A percentile compares a stretch with the other conserved stretches of the same genome.
phyloP scores from a whole-genome alignment of 2,888 invertebrate species.

The Actias luna region DNA sequence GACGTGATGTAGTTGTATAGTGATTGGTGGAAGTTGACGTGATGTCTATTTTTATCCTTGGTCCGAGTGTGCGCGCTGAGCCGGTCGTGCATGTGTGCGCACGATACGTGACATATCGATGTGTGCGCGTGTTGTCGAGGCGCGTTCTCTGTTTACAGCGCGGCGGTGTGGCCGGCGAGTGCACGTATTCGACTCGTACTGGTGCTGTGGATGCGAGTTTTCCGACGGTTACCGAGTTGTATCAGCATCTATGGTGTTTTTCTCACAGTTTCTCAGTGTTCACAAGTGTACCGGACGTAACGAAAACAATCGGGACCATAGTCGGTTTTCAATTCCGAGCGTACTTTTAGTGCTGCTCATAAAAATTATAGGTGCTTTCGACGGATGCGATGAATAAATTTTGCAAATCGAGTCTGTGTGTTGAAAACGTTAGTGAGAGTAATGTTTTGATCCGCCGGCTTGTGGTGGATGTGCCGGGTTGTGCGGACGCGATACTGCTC shows the following conservation, averaged over 20 bases:
- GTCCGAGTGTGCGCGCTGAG: slow-evolving; percentile 67
- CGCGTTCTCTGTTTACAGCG: slow-evolving; percentile 80
- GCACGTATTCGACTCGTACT: slow-evolving; percentile 83
- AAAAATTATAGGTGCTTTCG: slow-evolving; percentile 73
- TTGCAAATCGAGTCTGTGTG: slow-evolving; percentile 79
- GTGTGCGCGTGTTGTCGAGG: slow-evolving; percentile 74
- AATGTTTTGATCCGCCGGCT: slow-evolving; percentile 76
- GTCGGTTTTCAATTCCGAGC: slow-evolving; percentile 41
- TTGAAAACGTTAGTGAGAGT: slow-evolving; percentile 76
- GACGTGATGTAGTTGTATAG: slow-evolving; percentile 53
- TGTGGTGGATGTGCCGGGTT: slow-evolving; percentile 72
- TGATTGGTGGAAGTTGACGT: slow-evolving; percentile 66
- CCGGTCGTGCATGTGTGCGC: slow-evolving; percentile 45
- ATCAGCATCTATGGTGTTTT: slow-evolving; percentile 69
- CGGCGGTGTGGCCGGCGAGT: slow-evolving; percentile 80
- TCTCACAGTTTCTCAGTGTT: slow-evolving; percentile 66
- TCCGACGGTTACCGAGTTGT: slow-evolving; percentile 64
- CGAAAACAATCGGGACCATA: slow-evolving; percentile 53
- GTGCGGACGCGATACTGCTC: slow-evolving; percentile 59
- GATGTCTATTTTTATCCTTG: slow-evolving; percentile 69
- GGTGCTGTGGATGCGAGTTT: slow-evolving; percentile 64
- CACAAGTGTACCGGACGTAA: slow-evolving; percentile 62
- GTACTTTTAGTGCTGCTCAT: slow-evolving; percentile 67
- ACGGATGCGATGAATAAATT: slow-evolving; percentile 82
- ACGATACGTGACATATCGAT: slow-evolving; percentile 45